Percentiles rank a stretch among this genome's conserved stretches.
Evolutionary conservation across 2,797 vertebrate genomes (phyloP).

Genomic region (Bryconaethiops microstoma): DNA sequence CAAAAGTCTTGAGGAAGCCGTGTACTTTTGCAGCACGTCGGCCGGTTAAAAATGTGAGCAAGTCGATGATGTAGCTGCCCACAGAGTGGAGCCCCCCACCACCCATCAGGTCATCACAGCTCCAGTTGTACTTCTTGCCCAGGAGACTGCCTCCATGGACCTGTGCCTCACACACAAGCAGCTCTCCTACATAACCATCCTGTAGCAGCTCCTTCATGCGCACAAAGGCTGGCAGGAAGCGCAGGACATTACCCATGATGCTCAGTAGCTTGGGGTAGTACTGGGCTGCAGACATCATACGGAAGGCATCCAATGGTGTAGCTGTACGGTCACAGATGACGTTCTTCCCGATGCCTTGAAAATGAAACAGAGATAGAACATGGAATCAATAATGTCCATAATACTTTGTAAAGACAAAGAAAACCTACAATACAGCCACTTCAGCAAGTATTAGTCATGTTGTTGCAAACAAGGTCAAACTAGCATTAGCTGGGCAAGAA

Average conservation of each 20-base stretch:
- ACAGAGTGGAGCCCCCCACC: conserved; percentile 96
- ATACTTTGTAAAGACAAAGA: conserved; percentile 6
- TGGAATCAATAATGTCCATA: background rate
- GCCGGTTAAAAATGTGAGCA: conserved; percentile 93
- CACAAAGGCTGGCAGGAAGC: conserved; percentile 94
- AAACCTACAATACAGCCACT: background rate
- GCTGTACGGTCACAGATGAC: conserved; percentile 97
- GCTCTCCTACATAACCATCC: conserved; percentile 92
- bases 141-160: conserved; percentile 95
- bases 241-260: conserved; percentile 97
- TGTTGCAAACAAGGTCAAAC: background rate
- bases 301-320: conserved; percentile 94
- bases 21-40: conserved; percentile 93
- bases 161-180: conserved; percentile 94
- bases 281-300: conserved; percentile 98
- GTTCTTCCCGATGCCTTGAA: conserved; percentile 94
- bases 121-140: conserved; percentile 99
- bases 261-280: conserved; percentile 99
- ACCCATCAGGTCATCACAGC: conserved; percentile 98
- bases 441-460: background rate
- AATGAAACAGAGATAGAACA: conserved; percentile 6
- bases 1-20: conserved; percentile 95
- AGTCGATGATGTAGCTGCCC: conserved; percentile 98
- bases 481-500: background rate
- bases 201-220: conserved; percentile 96